Evolutionary conservation across 2,113 vertebrate species (phyloP).

Genomic region (Salvelinus fontinalis): DNA sequence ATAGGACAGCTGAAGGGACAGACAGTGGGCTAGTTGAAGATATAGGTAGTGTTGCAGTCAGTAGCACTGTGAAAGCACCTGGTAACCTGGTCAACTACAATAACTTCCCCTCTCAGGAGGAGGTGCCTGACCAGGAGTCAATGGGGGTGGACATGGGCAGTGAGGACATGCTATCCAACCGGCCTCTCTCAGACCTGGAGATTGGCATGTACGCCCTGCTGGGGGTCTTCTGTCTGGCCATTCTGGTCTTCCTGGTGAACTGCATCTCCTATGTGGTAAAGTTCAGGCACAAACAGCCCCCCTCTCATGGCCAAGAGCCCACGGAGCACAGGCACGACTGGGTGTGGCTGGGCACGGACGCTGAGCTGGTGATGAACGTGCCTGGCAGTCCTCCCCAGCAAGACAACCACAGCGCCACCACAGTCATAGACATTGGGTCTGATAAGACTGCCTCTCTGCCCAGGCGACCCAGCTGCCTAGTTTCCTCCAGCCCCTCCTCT

Average conservation of each 20-base stretch:
- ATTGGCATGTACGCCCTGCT: constrained; percentile 93
- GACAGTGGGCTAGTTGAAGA: constrained; percentile 62
- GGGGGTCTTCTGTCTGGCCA: constrained; percentile 92
- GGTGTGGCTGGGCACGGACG: constrained; percentile 88
- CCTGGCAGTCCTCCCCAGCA: constrained; percentile 76
- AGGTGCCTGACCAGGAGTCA: constrained; percentile 63
- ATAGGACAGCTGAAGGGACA: constrained; percentile 44
- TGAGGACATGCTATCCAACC: constrained; percentile 67
- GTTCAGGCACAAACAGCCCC: constrained; percentile 85
- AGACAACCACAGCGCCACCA: constrained; percentile 74
- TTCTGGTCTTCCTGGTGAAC: constrained; percentile 90
- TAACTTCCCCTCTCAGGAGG: constrained; percentile 76
- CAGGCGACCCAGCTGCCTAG: constrained; percentile 63
- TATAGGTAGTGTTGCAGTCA: constrained; percentile 49
- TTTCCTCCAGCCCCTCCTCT: constrained; percentile 58
- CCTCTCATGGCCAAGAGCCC: constrained; percentile 82
- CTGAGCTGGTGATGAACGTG: constrained; percentile 85
- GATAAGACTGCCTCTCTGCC: constrained; percentile 64
- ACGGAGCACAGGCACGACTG: constrained; percentile 88
- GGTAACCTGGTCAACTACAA: constrained; percentile 82
- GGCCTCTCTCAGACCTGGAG: constrained; percentile 89
- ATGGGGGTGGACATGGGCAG: constrained; percentile 57
- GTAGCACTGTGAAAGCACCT: constrained; percentile 70
- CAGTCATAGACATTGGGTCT: constrained; percentile 81
- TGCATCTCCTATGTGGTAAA: constrained; percentile 85